Evolutionary conservation across 2,113 vertebrate species (phyloP), one percentile per base, ranked within the genome.

Genomic region (Takifugu bimaculatus): DNA sequence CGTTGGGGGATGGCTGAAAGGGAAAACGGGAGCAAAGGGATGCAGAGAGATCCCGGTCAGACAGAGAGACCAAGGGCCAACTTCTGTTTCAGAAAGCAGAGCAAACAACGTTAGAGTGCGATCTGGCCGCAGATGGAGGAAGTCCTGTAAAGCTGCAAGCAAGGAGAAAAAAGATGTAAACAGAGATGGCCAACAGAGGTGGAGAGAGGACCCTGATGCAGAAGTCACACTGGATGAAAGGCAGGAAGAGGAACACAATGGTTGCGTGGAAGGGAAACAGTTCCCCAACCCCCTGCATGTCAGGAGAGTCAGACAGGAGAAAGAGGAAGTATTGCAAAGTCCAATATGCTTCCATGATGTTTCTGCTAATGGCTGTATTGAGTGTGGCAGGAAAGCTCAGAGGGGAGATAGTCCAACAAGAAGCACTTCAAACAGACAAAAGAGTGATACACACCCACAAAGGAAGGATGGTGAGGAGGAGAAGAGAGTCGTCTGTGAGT

Each of bases 121-220:
- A 43, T 85, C 86, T 0, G 83, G 82, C 63, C 76, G 87, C 67
- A 88, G 88, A 57, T 91, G 90, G 90, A 88, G 90, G 75, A 91
- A 89, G 64, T 88, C 88, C 5, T 68, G 77, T 6, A 80, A 82
- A 9, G 42, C 70, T 26, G 71, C 60, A 2, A 52, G 55, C 26
- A 45, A 44, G 27, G 81, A 83, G 50, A 84, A 69, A 69, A 20
- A 55, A n/a, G 54, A 51, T 28, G 39, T 50, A 27, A 57, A 70
- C 48, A 32, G 69, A 64, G 72, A 80, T 62, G 51, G 64, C 71
- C 55, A 44, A 45, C 73, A 64, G 63, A 77, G 65, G 25, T 57
- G 60, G 62, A 14, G 75, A 65, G 68, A 80, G 70, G 57, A 63
- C 70, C 65, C 81, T n/a, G 55, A 55, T 6, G 61, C 56, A 32